These are phyloP conservation scores for Coregonus suidteri DNA, from an alignment of 2,797 vertebrate species.

Conservation along the genomic window DNA sequence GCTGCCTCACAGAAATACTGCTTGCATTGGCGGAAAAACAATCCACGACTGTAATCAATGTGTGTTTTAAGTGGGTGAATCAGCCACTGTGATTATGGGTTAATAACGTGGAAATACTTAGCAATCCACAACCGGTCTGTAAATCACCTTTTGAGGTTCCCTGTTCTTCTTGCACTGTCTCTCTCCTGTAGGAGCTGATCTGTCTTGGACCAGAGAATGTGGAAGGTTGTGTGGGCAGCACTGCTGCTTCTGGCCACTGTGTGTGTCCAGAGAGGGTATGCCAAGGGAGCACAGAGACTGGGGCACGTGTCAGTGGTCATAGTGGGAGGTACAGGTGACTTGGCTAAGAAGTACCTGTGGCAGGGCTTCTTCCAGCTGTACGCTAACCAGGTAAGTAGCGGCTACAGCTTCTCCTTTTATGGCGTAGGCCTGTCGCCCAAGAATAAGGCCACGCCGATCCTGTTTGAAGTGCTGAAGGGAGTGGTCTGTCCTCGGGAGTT, in stretches of 20 bases:
- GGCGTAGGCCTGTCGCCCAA: slow-evolving; percentile 77
- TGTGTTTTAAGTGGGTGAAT: neutral
- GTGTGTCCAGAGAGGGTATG: slow-evolving; percentile 49
- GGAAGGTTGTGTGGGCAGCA: slow-evolving; percentile 51
- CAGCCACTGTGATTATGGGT: neutral
- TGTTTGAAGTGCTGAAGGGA: slow-evolving; percentile 83
- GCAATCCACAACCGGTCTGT: neutral
- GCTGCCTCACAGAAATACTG: neutral
- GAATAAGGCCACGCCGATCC: slow-evolving; percentile 70
- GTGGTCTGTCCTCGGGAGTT: slow-evolving; percentile 78
- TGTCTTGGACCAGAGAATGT: slow-evolving; percentile 64
- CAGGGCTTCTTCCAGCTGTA: slow-evolving; percentile 93
- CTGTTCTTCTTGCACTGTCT: neutral
- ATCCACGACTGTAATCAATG: neutral
- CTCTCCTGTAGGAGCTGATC: slow-evolving; percentile 23
- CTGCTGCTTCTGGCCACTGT: slow-evolving; percentile 64
- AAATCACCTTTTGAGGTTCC: neutral
- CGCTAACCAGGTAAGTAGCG: slow-evolving; percentile 76
- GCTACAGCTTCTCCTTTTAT: slow-evolving; percentile 89
- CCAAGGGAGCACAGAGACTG: slow-evolving; percentile 56
- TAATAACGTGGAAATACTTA: neutral
- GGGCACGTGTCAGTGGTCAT: slow-evolving; percentile 88
- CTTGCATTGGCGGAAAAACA: neutral
- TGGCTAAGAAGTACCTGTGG: slow-evolving; percentile 96
- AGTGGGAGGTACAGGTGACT: slow-evolving; percentile 90